Evolutionary conservation across 2,888 invertebrate genomes (phyloP).

Genomic region (Xestia rhomboidea): DNA sequence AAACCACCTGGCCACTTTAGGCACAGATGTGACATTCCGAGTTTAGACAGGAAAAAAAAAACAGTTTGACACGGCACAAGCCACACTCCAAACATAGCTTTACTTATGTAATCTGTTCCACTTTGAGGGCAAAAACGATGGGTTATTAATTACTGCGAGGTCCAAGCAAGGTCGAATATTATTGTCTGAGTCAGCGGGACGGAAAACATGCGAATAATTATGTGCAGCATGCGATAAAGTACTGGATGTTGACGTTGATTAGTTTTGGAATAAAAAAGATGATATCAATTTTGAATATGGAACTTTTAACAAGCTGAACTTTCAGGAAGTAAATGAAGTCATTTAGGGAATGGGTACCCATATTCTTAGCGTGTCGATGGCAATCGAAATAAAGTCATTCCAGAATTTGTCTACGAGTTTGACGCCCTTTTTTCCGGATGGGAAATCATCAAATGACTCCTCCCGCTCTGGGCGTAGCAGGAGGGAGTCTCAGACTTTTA

Average conservation of each 20-base stretch:
- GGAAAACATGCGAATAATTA: constrained; percentile 52
- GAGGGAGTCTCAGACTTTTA: no score
- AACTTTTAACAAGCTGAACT: not conserved
- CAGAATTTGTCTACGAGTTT: not conserved
- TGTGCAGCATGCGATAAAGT: constrained; percentile 35
- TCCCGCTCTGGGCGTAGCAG: no score
- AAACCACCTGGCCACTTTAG: constrained; percentile 41
- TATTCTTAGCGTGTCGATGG: not conserved
- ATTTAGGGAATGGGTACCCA: not conserved
- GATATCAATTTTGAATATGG: no score
- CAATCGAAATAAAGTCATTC: not conserved
- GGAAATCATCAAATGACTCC: no score
- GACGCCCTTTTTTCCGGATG: no score
- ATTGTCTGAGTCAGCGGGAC: constrained; percentile 66
- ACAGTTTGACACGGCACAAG: constrained; percentile 21
- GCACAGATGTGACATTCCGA: constrained; percentile 43
- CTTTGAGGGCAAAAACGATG: constrained; percentile 66
- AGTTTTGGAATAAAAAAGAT: constrained; percentile 16
- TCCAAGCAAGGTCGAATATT: constrained; percentile 68
- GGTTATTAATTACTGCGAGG: constrained; percentile 65
- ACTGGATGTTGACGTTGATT: constrained; percentile 23
- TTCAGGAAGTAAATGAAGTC: not conserved
- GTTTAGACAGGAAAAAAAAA: constrained; percentile 26
- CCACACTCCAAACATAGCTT: constrained; percentile 17
- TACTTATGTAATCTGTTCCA: constrained; percentile 47